These are phyloP conservation scores for Cheiracanthium punctorium DNA, from an alignment of 2,888 invertebrate species.

Conservation along the genomic window DNA sequence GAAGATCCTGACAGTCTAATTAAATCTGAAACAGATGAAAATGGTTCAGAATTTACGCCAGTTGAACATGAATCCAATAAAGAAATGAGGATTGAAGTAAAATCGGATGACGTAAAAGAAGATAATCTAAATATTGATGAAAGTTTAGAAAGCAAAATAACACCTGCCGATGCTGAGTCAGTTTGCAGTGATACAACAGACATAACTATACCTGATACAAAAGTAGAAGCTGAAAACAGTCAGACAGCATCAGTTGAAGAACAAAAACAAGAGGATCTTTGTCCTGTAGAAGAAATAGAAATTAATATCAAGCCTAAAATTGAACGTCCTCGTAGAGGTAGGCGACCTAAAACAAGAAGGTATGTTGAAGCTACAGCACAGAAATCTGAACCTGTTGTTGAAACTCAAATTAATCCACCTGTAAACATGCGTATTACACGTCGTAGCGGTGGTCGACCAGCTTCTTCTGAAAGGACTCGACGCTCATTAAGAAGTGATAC, in stretches of 20 bases:
- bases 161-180: constrained; percentile 59
- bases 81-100: background rate
- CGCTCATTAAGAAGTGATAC: constrained; percentile 62
- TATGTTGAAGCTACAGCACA: constrained; percentile 65
- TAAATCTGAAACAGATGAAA: background rate
- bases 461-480: constrained; percentile 55
- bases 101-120: constrained; percentile 22
- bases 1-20: background rate
- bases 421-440: constrained; percentile 32
- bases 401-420: constrained; percentile 7
- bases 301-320: constrained; percentile 42
- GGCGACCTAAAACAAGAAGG: constrained; percentile 72
- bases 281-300: constrained; percentile 39
- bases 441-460: constrained; percentile 45
- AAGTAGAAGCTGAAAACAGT: constrained; percentile 44
- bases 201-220: constrained; percentile 55
- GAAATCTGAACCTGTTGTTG: constrained; percentile 16
- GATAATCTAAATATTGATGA: constrained; percentile 42
- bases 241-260: constrained; percentile 30
- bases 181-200: constrained; percentile 65
- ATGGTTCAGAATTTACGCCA: background rate
- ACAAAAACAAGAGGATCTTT: constrained; percentile 24
- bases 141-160: constrained; percentile 22
- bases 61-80: background rate
- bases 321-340: constrained; percentile 70